These are phyloP conservation scores for Callithrix jacchus DNA, from an alignment of 2,113 vertebrate genomes.

Conservation along the genomic window DNA sequence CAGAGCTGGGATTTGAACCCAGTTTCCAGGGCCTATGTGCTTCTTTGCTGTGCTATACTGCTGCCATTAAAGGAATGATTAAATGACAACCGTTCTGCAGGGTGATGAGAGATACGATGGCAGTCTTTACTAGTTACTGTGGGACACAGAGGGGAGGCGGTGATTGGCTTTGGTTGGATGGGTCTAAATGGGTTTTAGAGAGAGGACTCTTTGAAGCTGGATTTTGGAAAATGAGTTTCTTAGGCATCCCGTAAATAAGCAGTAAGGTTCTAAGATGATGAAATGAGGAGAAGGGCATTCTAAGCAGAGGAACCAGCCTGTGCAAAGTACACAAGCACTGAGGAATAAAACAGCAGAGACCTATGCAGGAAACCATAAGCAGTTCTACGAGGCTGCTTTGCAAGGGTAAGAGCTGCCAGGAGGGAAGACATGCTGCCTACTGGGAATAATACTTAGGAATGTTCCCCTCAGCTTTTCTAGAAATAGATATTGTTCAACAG, in stretches of 20 bases:
- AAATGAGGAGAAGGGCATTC: background rate
- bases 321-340: accelerated
- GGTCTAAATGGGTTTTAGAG: background rate
- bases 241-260: background rate
- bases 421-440: accelerated
- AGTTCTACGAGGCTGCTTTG: background rate
- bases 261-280: background rate
- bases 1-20: background rate
- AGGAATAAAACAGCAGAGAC: background rate
- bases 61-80: background rate
- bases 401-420: background rate
- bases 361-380: background rate
- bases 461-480: background rate
- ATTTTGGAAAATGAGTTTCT: background rate
- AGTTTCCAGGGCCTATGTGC: background rate
- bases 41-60: background rate
- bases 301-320: background rate
- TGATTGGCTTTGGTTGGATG: background rate
- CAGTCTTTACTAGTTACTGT: too few relatives aligned
- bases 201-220: background rate
- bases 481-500: background rate
- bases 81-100: background rate
- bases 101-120: background rate
- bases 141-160: too few relatives aligned
- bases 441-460: background rate